Percentiles rank a stretch among this genome's conserved stretches.
Conservation (phyloP, 2,797 vertebrate genomes). For the Enteromius anoplus region DNA sequence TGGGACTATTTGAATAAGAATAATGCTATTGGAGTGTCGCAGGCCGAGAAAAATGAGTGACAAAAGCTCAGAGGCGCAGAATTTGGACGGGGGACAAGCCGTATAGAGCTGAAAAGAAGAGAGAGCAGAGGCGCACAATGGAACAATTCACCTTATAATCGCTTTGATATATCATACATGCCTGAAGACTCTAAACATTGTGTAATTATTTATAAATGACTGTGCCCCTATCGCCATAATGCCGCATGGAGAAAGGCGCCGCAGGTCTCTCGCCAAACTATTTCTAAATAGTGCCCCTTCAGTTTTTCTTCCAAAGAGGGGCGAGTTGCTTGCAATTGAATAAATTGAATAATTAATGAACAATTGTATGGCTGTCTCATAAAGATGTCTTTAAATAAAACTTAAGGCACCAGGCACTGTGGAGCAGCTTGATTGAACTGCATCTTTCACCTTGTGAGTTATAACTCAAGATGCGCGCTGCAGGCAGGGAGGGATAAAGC, state of each 20-base stretch:
- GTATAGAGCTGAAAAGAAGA: constrained; percentile 91
- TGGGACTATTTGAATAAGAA: constrained; percentile 98
- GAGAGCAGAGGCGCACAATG: constrained; percentile 88
- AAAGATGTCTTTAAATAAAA: constrained; percentile 98
- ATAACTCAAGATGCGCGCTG: constrained; percentile 46
- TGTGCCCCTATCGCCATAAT: constrained; percentile 89
- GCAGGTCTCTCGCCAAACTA: constrained; percentile 94
- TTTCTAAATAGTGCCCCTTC: constrained; percentile 89
- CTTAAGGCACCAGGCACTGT: constrained; percentile 77
- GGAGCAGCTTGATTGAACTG: constrained; percentile 63
- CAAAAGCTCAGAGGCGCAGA: constrained; percentile 93
- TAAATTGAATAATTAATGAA: constrained; percentile 94
- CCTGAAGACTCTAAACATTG: constrained; percentile 99
- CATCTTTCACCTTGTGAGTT: constrained; percentile 58
- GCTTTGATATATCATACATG: constrained; percentile 99
- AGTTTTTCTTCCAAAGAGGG: constrained; percentile 75
- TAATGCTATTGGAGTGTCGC: constrained; percentile 92
- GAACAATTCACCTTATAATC: constrained; percentile 99
- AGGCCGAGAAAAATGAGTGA: constrained; percentile 93
- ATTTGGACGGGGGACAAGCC: constrained; percentile 93
- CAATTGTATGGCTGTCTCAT: constrained; percentile 98
- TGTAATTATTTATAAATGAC: constrained; percentile 99
- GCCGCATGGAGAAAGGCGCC: constrained; percentile 91
- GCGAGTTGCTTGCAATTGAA: constrained; percentile 84
- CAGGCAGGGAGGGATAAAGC: constrained; percentile 25